Conservation (phyloP, 2,888 invertebrate species). For the Unio delphinus region DNA sequence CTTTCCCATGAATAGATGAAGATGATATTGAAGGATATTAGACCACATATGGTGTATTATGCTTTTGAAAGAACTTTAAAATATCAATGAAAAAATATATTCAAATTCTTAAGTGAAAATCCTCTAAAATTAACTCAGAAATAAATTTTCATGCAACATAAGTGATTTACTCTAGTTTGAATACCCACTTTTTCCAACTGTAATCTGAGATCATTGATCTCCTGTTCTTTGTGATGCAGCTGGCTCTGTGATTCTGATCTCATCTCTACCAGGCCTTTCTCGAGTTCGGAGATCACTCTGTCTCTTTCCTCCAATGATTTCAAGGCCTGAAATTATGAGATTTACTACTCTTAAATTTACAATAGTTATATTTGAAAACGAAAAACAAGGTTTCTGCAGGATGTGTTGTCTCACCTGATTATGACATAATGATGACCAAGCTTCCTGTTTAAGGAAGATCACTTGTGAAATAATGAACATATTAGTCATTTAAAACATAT, state of each 20-base stretch:
- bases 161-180: neutral
- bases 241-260: constrained; percentile 50
- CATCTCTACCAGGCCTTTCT: constrained; percentile 50
- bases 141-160: neutral
- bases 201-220: constrained; percentile 48
- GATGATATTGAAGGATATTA: no score
- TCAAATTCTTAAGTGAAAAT: neutral
- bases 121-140: constrained; percentile 1
- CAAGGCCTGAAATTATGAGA: constrained; percentile 29
- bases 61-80: no score
- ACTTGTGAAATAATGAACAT: neutral
- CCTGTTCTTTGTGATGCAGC: constrained; percentile 56
- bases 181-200: constrained; percentile 59
- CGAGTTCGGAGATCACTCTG: constrained; percentile 31
- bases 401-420: no score
- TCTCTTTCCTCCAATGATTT: constrained; percentile 40
- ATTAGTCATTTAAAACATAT: no score
- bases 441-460: neutral
- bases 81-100: no score
- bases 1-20: no score
- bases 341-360: no score
- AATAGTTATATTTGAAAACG: neutral
- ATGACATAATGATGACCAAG: neutral
- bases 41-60: no score
- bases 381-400: neutral